Evolutionary conservation across 2,888 invertebrate species (phyloP), one percentile per base, ranked within the genome.

Genomic region (Leptothorax acervorum): DNA sequence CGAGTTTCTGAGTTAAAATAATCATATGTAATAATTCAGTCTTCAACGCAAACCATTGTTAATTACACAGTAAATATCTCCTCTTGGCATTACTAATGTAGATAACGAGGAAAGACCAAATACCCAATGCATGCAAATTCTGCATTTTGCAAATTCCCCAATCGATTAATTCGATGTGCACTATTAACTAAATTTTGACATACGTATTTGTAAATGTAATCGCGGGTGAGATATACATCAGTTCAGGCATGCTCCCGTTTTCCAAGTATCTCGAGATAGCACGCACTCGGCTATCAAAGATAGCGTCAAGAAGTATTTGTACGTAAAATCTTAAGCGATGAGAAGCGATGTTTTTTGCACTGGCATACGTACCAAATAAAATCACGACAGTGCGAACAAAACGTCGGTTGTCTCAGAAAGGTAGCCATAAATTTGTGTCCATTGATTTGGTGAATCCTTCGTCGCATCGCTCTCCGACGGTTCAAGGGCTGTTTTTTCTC

Each of bases 381-480:
- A 96, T 99, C 99, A 92, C 98, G 97, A 96, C 99, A 99, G 96
- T 99, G 99, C 94, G 99, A 99, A 96, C 99, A 99, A 96, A 99
- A 99, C 92, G 99, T 99, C 90, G 99, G 99, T 95, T 99, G 99
- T 76, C 99, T 97, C 93, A 99, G 97, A 96, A 99, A 99, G 89
- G 99, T 99, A 90, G 99, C 99, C 99, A 99, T 99, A 96, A 99
- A 99, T 96, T 99, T 99, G 96, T 99, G 99, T 70, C 99, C 99
- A 95, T 98, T 99, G 93, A 97, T 97, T 96, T 99, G 99, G 96
- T 99, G 99, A 92, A 99, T 99, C 92, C 99, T 97, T 87, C 99
- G 97, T 86, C 99, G 97, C 98, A 99, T 99, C 89, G 99, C 99
- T 87, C 99, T 97, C 85, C 99, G 97, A 89, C 99, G 96, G 95